phyloP scores from a whole-genome alignment of 2,113 vertebrate genomes.

The Corythornis vintsioides region DNA sequence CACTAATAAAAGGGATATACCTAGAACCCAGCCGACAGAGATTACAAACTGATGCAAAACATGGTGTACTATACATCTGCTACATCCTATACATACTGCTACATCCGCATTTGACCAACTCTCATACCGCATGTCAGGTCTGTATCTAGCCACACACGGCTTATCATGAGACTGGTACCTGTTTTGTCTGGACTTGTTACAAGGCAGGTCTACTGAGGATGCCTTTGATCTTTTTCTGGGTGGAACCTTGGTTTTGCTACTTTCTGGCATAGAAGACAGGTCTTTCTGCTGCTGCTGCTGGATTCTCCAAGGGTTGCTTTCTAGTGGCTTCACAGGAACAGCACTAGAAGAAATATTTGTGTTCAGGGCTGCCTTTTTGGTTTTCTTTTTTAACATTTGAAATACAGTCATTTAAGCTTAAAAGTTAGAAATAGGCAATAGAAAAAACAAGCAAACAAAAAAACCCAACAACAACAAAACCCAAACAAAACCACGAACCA shows the following conservation, averaged over 20 bases:
- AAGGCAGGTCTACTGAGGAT: background rate
- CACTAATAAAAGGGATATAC: too few relatives aligned
- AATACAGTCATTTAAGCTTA: too few relatives aligned
- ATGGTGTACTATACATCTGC: too few relatives aligned
- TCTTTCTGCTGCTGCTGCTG: slow-evolving; percentile 48
- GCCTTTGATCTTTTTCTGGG: slow-evolving; percentile 75
- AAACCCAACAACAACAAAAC: too few relatives aligned
- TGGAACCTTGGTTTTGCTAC: slow-evolving; percentile 24
- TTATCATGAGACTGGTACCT: slow-evolving; percentile 67
- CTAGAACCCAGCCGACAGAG: too few relatives aligned
- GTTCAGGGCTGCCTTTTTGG: background rate
- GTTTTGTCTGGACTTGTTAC: background rate
- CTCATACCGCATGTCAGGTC: slow-evolving; percentile 83
- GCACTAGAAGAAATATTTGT: background rate
- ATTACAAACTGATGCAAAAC: too few relatives aligned
- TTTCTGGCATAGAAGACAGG: slow-evolving; percentile 29
- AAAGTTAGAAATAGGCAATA: too few relatives aligned
- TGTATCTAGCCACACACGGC: slow-evolving; percentile 90
- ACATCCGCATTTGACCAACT: background rate
- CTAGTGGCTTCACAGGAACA: background rate
- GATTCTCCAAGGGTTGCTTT: background rate
- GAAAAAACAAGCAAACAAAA: too few relatives aligned
- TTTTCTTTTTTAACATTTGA: too few relatives aligned
- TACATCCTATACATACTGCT: too few relatives aligned
- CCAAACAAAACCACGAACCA: too few relatives aligned